Evolutionary conservation across 2,888 invertebrate genomes (phyloP).

Genomic region (Synanthedon andrenaeformis): DNA sequence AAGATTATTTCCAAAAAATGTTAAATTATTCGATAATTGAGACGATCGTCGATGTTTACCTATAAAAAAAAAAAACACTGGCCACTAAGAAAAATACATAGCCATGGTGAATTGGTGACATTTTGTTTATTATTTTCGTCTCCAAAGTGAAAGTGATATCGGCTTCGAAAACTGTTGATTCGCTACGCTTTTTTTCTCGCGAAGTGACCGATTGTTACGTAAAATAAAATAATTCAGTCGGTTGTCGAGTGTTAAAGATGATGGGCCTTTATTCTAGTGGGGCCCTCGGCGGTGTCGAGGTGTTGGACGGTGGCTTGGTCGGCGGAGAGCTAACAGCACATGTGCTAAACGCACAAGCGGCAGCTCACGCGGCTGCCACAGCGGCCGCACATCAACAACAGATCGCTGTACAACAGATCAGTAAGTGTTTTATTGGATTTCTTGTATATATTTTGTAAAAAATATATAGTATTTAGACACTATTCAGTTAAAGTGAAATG

Average conservation of each 20-base stretch:
- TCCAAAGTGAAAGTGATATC: not conserved
- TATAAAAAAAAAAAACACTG: too few relatives aligned
- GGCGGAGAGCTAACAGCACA: slow-evolving; percentile 57
- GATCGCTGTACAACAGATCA: slow-evolving; percentile 55
- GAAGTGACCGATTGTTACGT: not conserved
- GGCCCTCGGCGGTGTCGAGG: slow-evolving; percentile 65
- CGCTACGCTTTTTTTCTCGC: not conserved
- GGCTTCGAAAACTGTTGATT: not conserved
- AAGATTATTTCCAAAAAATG: too few relatives aligned
- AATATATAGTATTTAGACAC: too few relatives aligned
- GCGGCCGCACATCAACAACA: slow-evolving; percentile 50
- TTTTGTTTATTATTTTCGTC: too few relatives aligned
- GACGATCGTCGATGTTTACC: too few relatives aligned
- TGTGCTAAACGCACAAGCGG: slow-evolving; percentile 60
- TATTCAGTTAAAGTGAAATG: too few relatives aligned
- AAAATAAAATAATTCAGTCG: slow-evolving; percentile 3
- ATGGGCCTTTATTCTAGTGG: slow-evolving; percentile 70
- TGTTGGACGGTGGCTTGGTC: slow-evolving; percentile 53
- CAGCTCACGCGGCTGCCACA: slow-evolving; percentile 59
- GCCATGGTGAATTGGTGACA: too few relatives aligned
- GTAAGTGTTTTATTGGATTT: slow-evolving; percentile 27
- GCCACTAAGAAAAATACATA: too few relatives aligned
- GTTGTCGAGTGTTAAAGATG: slow-evolving; percentile 43
- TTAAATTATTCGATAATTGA: too few relatives aligned
- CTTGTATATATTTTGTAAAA: not conserved